Evolutionary conservation across 2,113 vertebrate species (phyloP).

Genomic region (Prinia subflava): DNA sequence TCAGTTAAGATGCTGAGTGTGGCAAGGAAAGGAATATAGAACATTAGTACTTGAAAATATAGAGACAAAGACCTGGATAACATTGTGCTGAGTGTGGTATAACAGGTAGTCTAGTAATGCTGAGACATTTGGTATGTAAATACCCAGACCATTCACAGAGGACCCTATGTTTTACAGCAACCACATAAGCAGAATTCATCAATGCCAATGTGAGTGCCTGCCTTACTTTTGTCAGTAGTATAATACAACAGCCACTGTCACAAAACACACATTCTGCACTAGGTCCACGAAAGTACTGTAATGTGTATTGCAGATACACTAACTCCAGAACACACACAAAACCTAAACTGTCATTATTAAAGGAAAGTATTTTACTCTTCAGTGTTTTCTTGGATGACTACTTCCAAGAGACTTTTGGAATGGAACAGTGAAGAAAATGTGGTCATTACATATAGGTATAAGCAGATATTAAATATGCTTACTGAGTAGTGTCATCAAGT

Average conservation of each 20-base stretch:
- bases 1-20: neutral
- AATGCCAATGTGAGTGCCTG: conserved; percentile 36
- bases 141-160: conserved; percentile 23
- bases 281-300: conserved; percentile 1
- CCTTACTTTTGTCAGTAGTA: conserved; percentile 39
- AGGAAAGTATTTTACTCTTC: neutral
- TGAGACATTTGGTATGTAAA: conserved; percentile 56
- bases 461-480: neutral
- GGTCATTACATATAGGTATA: neutral
- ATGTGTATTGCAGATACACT: neutral
- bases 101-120: conserved; percentile 50
- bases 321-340: neutral
- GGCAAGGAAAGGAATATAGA: neutral
- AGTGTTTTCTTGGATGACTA: neutral
- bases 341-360: neutral
- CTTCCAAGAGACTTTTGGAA: neutral
- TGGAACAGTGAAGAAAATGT: neutral
- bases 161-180: conserved; percentile 36
- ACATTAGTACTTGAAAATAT: neutral
- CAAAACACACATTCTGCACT: conserved; percentile 42
- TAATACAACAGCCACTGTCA: conserved; percentile 43
- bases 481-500: neutral
- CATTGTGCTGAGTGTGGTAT: conserved; percentile 14
- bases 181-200: conserved; percentile 50
- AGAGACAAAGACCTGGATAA: conserved; percentile 19